Evolutionary conservation across 2,113 vertebrate species (phyloP).

Genomic region (Rhea pennata): DNA sequence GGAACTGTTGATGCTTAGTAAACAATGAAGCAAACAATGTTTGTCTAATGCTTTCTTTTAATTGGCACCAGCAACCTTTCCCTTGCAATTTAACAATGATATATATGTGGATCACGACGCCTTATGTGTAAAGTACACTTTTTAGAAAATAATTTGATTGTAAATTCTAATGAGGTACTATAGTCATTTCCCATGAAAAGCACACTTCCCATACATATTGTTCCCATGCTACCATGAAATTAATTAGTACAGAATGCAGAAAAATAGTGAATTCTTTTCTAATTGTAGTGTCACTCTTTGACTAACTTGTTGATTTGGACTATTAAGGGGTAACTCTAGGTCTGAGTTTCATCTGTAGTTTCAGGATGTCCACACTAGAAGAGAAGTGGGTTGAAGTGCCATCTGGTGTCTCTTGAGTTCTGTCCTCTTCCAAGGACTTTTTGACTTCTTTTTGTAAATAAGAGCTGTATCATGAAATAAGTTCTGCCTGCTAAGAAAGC

Average conservation of each 20-base stretch:
- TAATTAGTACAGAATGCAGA: not conserved
- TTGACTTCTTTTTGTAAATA: not conserved
- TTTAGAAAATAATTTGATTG: not conserved
- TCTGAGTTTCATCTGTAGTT: not conserved
- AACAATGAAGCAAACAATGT: not conserved
- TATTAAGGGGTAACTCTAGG: accelerated
- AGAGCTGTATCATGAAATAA: not conserved
- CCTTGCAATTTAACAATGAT: not conserved
- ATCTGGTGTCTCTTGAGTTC: not conserved
- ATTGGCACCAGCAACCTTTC: not conserved
- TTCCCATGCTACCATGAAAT: not conserved
- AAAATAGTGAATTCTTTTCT: not conserved
- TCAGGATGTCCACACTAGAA: not conserved
- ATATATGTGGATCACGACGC: not conserved
- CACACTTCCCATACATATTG: not conserved
- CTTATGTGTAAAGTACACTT: not conserved
- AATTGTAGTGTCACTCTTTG: accelerated
- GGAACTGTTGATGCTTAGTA: not conserved
- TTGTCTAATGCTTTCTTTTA: not conserved
- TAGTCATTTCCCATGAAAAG: not conserved
- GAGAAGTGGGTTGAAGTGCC: not conserved
- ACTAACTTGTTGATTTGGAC: not conserved
- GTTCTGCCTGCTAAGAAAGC: not conserved
- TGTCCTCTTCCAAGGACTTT: not conserved
- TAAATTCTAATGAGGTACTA: not conserved